Conservation (phyloP, 2,113 vertebrate genomes). For the Solenodon paradoxus region DNA sequence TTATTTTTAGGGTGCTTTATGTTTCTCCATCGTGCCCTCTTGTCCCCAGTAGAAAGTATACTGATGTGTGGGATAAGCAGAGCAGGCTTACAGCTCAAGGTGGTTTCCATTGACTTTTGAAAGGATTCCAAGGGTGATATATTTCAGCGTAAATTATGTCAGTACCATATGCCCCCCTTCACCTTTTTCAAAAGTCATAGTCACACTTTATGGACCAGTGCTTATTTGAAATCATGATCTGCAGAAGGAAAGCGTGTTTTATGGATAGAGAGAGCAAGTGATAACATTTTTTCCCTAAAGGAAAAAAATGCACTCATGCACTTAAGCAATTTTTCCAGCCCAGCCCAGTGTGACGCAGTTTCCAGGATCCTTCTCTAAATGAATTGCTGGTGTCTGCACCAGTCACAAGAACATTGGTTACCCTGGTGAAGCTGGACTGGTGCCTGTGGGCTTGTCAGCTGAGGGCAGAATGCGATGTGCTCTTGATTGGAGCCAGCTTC, state of each 20-base stretch:
- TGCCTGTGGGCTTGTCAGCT: too few species aligned
- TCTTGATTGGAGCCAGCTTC: neutral
- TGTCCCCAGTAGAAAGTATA: neutral
- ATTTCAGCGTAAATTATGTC: fast-evolving
- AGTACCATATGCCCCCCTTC: fast-evolving
- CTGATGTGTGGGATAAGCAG: neutral
- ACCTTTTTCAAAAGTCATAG: fast-evolving
- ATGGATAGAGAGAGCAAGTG: neutral
- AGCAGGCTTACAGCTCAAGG: neutral
- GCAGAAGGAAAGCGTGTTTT: neutral
- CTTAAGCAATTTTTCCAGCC: neutral
- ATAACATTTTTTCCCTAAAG: neutral
- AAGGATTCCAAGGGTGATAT: too few species aligned
- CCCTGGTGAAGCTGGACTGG: too few species aligned
- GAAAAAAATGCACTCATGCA: neutral
- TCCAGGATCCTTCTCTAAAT: fast-evolving
- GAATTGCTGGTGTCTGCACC: neutral
- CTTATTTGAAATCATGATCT: neutral
- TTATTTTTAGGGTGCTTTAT: neutral
- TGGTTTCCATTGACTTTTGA: neutral
- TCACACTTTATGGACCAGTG: neutral
- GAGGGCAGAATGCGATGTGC: neutral
- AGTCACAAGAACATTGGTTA: neutral
- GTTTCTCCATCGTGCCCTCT: fast-evolving
- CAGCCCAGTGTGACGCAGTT: fast-evolving